These are phyloP conservation scores for Cirrhinus molitorella DNA, from an alignment of 2,797 vertebrate genomes.

Conservation along the genomic window DNA sequence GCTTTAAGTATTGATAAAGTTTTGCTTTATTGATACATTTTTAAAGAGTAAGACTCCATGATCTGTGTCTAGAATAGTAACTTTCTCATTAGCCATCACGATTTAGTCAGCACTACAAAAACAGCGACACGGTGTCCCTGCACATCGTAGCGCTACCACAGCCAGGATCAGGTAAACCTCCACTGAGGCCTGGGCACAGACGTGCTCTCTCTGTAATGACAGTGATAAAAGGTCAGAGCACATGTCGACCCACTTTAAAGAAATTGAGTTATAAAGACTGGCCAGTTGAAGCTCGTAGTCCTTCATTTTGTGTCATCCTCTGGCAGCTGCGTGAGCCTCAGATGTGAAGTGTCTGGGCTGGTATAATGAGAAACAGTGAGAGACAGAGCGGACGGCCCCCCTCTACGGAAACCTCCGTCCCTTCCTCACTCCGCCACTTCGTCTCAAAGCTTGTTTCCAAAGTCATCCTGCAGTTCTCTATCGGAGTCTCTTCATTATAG, in stretches of 20 bases:
- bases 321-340: constrained; percentile 26
- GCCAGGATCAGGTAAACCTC: not conserved
- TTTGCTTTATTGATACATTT: too few relatives aligned
- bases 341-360: constrained; percentile 39
- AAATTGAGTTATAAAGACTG: constrained; percentile 41
- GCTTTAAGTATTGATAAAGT: too few relatives aligned
- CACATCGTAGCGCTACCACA: not conserved
- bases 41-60: not conserved
- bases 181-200: not conserved
- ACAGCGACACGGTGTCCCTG: not conserved
- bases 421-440: constrained; percentile 12
- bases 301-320: constrained; percentile 32
- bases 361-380: constrained; percentile 33
- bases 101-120: not conserved
- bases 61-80: not conserved
- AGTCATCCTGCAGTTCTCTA: constrained; percentile 56
- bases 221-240: constrained; percentile 32
- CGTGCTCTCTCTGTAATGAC: constrained; percentile 39
- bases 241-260: constrained; percentile 37
- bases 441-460: constrained; percentile 30
- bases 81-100: not conserved
- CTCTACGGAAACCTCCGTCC: constrained; percentile 8
- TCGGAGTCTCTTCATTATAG: constrained; percentile 76
- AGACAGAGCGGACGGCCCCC: not conserved
- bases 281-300: constrained; percentile 34